Percentiles rank a stretch among this genome's conserved stretches.
These are phyloP conservation scores for Spea multiplicata DNA, from an alignment of 2,113 vertebrate species.

Conservation along the genomic window DNA sequence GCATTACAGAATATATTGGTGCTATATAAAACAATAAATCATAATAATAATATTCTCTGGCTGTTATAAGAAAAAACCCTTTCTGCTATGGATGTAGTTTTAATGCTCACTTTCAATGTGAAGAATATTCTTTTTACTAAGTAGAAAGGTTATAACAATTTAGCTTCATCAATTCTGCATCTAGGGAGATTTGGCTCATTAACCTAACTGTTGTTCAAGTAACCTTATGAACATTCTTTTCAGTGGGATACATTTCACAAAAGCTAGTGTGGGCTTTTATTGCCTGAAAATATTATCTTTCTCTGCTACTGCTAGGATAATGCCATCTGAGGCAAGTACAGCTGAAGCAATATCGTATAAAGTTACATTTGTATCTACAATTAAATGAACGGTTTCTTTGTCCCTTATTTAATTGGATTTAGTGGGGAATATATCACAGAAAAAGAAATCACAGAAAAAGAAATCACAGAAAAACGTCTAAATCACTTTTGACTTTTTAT, in stretches of 20 bases:
- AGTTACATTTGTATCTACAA: background rate
- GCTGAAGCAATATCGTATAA: background rate
- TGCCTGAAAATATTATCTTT: background rate
- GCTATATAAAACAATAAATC: too few relatives aligned
- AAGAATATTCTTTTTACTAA: background rate
- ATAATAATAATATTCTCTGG: too few relatives aligned
- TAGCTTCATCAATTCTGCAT: background rate
- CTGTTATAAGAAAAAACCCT: background rate
- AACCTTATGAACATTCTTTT: background rate
- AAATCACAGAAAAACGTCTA: too few relatives aligned
- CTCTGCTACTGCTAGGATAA: background rate
- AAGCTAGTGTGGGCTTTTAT: background rate
- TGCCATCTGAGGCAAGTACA: background rate
- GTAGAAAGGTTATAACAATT: background rate
- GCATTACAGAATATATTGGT: too few relatives aligned
- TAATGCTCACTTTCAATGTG: background rate
- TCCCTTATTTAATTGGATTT: background rate
- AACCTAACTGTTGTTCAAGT: background rate
- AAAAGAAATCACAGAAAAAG: too few relatives aligned
- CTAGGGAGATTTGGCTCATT: background rate
- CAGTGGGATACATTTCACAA: background rate
- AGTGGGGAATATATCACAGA: background rate
- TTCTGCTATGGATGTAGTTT: background rate
- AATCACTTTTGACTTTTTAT: too few relatives aligned
- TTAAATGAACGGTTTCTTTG: background rate